A percentile compares a stretch with the other conserved stretches of the same genome.
These are phyloP conservation scores for Python bivittatus DNA, from an alignment of 2,113 vertebrate genomes.

Conservation along the genomic window DNA sequence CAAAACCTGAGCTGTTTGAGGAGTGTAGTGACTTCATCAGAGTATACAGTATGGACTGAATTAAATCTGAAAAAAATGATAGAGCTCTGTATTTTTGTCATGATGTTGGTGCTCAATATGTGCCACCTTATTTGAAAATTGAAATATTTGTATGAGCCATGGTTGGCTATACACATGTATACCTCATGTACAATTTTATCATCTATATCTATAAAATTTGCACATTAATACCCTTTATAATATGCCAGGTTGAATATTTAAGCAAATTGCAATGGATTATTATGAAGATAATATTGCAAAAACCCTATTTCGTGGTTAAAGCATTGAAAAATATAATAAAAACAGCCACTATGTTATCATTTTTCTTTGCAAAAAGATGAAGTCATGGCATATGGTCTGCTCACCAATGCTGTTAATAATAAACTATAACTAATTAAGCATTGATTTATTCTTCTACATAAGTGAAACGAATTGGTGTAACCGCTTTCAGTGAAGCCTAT, in stretches of 20 bases:
- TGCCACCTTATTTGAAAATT: slow-evolving; percentile 52
- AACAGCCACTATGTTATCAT: slow-evolving; percentile 74
- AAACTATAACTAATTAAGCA: slow-evolving; percentile 80
- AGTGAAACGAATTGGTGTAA: slow-evolving; percentile 82
- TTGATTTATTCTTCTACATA: slow-evolving; percentile 79
- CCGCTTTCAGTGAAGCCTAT: slow-evolving; percentile 72
- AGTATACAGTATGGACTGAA: slow-evolving; percentile 61
- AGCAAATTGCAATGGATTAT: slow-evolving; percentile 25
- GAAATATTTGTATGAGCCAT: slow-evolving; percentile 33
- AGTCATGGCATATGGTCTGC: slow-evolving; percentile 82
- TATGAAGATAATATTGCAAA: slow-evolving; percentile 29
- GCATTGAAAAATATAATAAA: slow-evolving; percentile 70
- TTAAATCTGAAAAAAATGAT: slow-evolving; percentile 48
- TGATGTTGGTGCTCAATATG: slow-evolving; percentile 57
- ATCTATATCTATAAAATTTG: slow-evolving; percentile 33
- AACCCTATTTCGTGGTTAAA: slow-evolving; percentile 37
- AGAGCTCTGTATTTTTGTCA: slow-evolving; percentile 58
- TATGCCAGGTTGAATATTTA: slow-evolving; percentile 37
- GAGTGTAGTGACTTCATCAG: slow-evolving; percentile 64
- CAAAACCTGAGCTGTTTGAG: slow-evolving; percentile 67
- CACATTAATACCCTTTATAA: slow-evolving; percentile 44
- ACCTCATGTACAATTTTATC: slow-evolving; percentile 40
- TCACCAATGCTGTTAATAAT: slow-evolving; percentile 79
- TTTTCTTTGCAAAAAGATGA: slow-evolving; percentile 77
- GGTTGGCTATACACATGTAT: slow-evolving; percentile 15